Conservation (phyloP, 1,140 invertebrate genomes). For the Heliconius eleuchia region DNA sequence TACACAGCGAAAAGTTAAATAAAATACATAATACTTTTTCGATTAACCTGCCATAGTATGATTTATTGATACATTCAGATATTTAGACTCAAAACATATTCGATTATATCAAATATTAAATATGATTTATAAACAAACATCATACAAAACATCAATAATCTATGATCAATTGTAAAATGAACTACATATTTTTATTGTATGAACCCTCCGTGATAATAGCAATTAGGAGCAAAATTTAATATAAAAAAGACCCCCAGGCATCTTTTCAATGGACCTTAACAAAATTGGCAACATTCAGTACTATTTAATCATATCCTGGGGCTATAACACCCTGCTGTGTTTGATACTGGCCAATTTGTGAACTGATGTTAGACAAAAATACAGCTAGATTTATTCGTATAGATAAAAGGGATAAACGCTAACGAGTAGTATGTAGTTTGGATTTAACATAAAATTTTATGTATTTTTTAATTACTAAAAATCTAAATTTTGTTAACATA, state of each 20-base stretch:
- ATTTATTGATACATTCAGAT: too few relatives aligned
- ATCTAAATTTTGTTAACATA: neutral
- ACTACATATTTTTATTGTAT: conserved; percentile 15
- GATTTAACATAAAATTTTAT: neutral
- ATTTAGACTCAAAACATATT: too few relatives aligned
- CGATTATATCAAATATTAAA: neutral
- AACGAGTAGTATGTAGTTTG: neutral
- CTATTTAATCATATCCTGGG: conserved; percentile 4
- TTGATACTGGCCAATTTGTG: conserved; percentile 10
- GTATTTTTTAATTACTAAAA: neutral
- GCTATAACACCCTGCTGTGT: conserved; percentile 11
- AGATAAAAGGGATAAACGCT: neutral
- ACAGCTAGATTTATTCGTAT: neutral
- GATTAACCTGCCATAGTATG: too few relatives aligned
- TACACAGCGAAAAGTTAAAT: too few relatives aligned
- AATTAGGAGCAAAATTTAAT: conserved; percentile 30
- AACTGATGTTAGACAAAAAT: conserved; percentile 6
- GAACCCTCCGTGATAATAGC: conserved; percentile 11
- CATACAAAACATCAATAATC: neutral
- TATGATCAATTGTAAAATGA: neutral
- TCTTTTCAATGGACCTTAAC: conserved; percentile 5
- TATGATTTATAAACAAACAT: neutral
- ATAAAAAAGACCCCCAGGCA: conserved; percentile 17
- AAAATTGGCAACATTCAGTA: conserved; percentile 15
- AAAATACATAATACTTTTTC: too few relatives aligned